Base-by-base conservation (phyloP, 2,113 vertebrate genomes). In the Saguinus midas region DNA sequence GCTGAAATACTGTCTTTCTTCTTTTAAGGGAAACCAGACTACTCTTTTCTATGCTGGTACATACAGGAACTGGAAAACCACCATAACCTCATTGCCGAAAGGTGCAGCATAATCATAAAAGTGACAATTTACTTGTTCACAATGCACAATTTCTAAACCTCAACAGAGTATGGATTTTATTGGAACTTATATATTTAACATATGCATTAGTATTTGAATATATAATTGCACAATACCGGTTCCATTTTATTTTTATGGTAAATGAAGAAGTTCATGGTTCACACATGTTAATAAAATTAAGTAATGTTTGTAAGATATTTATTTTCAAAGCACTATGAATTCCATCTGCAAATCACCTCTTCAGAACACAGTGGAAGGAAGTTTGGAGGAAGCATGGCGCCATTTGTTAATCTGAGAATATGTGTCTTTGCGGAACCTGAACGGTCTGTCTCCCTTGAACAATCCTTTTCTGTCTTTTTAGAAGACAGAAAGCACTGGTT, bases 371-470 rank as follows among this genome's bases (percentile, higher is more conserved):
- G 23, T 78, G 29, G 86, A 97, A 75, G 92, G 82, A 72, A 79
- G 45, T 91, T 94, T 66, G 73, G 40, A 90, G 88, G 94, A 96
- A 96, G n/a, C 43, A 91, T 5, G 50, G 78, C 45, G 68, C 40
- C 92, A 73, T 91, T 68, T 66, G 45, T 96, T 96, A 43, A 68
- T 58, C 97, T 96, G 66, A 88, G 79, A 96, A 50, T 96, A 97
- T 97, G 98, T 97, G 98, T 99, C 97, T 99, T 96, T 98, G 98
- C 98, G 98, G 96, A 97, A 98, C 85, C 70, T 93, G 95, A 95
- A 97, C 95, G 88, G 96, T 78, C 73, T 82, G 58, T 78, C 32
- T 97, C n/a, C 25, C 9, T 89, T 17, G 58, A 93, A 83, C 17
- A 90, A 50, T 2, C 2, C 81, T 91, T 88, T 17, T 78, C 72